Conservation (phyloP, 92 coral and sea anemone species). For the Montipora capitata region DNA sequence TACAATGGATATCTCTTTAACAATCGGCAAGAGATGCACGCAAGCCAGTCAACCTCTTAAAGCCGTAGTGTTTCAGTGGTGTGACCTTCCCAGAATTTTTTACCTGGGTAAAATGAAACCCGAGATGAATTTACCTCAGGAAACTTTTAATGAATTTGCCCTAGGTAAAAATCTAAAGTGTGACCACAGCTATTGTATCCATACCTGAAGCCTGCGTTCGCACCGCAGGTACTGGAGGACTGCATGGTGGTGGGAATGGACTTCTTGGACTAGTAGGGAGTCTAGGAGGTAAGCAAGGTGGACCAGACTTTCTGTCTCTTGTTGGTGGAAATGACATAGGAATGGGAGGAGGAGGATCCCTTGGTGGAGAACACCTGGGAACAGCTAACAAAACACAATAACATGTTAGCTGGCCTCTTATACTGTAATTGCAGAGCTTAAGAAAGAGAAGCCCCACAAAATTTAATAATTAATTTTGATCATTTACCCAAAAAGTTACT, state of each 20-base stretch:
- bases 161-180: no score
- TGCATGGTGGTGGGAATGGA: not conserved
- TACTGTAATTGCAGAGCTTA: not conserved
- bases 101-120: no score
- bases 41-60: no score
- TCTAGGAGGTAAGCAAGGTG: constrained; percentile 49
- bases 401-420: not conserved
- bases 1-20: no score
- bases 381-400: not conserved
- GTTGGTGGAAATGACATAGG: constrained; percentile 41
- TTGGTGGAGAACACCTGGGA: constrained; percentile 29
- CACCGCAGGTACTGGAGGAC: not conserved
- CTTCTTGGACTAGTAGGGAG: constrained; percentile 48
- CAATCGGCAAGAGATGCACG: no score
- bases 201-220: constrained; percentile 15
- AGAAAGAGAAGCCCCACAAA: not conserved
- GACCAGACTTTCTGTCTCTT: constrained; percentile 25
- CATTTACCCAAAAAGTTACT: not conserved
- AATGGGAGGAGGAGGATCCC: constrained; percentile 32
- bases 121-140: no score
- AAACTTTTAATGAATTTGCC: no score
- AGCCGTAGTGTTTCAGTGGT: no score
- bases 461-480: no score
- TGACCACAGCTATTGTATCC: not conserved
- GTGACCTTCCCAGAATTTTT: no score